These are phyloP conservation scores for Campylorhamphus procurvoides DNA, from an alignment of 2,113 vertebrate species.

Conservation along the genomic window DNA sequence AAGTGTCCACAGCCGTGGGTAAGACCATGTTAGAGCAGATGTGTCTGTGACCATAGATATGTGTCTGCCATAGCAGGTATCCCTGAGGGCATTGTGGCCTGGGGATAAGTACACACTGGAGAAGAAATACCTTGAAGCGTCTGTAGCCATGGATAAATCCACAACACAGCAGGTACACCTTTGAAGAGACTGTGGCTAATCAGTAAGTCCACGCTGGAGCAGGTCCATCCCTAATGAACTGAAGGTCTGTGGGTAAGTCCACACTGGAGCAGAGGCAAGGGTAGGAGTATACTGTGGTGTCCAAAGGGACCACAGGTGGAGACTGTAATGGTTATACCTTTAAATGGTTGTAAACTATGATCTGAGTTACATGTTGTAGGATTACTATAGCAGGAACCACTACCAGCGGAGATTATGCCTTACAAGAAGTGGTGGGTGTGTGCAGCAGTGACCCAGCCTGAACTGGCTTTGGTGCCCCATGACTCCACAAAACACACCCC, in stretches of 20 bases:
- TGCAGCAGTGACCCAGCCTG: background rate
- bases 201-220: background rate
- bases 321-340: background rate
- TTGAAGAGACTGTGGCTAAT: background rate
- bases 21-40: background rate
- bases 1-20: background rate
- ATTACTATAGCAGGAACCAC: background rate
- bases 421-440: background rate
- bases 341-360: background rate
- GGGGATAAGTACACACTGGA: background rate
- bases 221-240: background rate
- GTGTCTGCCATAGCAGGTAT: background rate
- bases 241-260: background rate
- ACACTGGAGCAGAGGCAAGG: background rate
- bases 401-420: background rate
- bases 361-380: background rate
- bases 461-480: background rate
- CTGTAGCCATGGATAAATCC: background rate
- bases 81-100: background rate
- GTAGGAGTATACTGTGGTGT: background rate
- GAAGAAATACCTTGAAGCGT: background rate
- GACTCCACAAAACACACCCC: background rate
- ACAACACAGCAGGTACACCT: background rate
- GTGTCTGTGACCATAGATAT: background rate
- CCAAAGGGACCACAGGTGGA: background rate